These are phyloP conservation scores for Drosophila virilis DNA, from an alignment of 1,140 invertebrate species.

Conservation along the genomic window DNA sequence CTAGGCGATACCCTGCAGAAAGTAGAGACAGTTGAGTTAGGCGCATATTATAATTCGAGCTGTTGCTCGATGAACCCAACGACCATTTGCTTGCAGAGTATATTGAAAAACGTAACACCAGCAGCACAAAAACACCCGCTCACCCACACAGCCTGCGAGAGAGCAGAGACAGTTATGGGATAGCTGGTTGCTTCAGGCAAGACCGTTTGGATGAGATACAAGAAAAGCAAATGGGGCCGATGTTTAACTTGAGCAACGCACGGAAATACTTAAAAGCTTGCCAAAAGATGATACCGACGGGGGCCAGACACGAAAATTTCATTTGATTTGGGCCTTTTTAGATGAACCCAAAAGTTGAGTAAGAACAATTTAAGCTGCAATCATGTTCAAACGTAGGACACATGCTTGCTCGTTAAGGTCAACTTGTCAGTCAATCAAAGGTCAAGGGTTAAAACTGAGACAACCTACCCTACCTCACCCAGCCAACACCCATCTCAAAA, in stretches of 20 bases:
- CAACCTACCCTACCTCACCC: too few relatives aligned
- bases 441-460: slow-evolving; percentile 59
- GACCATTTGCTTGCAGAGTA: neutral
- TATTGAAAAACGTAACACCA: slow-evolving; percentile 41
- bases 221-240: neutral
- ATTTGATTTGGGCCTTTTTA: slow-evolving; percentile 37
- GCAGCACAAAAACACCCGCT: slow-evolving; percentile 59
- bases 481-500: neutral
- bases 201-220: slow-evolving; percentile 49
- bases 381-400: slow-evolving; percentile 53
- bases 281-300: slow-evolving; percentile 1
- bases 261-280: slow-evolving; percentile 62
- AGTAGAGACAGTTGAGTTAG: neutral
- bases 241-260: slow-evolving; percentile 43
- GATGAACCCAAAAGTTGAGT: slow-evolving; percentile 22
- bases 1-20: neutral
- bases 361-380: slow-evolving; percentile 71
- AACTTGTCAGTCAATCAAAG: slow-evolving; percentile 81
- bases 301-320: slow-evolving; percentile 40
- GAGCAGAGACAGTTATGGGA: slow-evolving; percentile 10
- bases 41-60: too few relatives aligned
- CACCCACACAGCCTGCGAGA: slow-evolving; percentile 12
- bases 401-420: slow-evolving; percentile 64
- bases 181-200: slow-evolving; percentile 50
- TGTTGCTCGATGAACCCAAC: too few relatives aligned